A percentile compares a stretch with the other conserved stretches of the same genome.
Evolutionary conservation across 2,113 vertebrate species (phyloP).

Genomic region (Cariama cristata): DNA sequence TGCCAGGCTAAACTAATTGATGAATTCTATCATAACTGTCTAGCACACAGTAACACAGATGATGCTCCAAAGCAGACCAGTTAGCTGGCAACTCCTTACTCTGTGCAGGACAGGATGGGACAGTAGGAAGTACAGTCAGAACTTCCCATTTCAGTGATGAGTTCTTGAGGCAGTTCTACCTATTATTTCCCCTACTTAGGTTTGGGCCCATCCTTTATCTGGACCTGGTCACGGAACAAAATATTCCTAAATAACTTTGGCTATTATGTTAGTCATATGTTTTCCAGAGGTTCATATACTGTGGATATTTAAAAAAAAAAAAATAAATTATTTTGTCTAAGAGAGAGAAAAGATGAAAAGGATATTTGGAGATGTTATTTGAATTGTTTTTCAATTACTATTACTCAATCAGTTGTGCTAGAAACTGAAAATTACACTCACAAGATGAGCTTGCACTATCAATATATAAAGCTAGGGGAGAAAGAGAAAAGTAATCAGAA

Average conservation of each 20-base stretch:
- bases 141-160: background rate
- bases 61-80: background rate
- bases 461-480: background rate
- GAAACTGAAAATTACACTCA: slow-evolving; percentile 13
- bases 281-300: background rate
- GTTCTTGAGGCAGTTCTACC: background rate
- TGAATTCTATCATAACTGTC: background rate
- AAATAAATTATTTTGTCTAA: background rate
- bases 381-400: background rate
- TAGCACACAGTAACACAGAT: background rate
- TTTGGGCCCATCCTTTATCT: background rate
- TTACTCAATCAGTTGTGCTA: background rate
- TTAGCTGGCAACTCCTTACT: background rate
- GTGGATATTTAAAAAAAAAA: background rate
- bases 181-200: background rate
- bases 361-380: background rate
- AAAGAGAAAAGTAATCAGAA: background rate
- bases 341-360: background rate
- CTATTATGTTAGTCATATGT: background rate
- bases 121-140: background rate
- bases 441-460: background rate
- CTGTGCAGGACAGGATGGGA: background rate
- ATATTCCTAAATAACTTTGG: background rate
- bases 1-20: background rate
- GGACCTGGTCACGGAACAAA: background rate